Evolutionary conservation across 2,797 vertebrate genomes (phyloP).

Genomic region (Ficedula albicollis): DNA sequence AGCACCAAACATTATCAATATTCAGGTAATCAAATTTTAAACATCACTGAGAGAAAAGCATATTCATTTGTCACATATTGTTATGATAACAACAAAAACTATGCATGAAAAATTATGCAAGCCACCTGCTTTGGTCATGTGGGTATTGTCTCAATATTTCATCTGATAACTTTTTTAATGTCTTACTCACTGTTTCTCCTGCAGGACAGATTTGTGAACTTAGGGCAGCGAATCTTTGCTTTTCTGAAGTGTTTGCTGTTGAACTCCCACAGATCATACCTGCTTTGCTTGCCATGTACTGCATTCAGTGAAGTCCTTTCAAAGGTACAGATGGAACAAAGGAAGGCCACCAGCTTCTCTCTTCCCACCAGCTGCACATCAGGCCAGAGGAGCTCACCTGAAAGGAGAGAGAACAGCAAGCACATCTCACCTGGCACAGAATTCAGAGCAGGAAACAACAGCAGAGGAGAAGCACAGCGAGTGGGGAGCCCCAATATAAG

Average conservation of each 20-base stretch:
- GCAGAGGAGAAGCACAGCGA: not conserved
- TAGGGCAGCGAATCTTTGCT: not conserved
- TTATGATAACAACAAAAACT: not conserved
- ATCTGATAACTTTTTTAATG: not conserved
- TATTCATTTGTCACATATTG: not conserved
- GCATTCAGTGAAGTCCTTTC: not conserved
- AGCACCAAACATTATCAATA: not conserved
- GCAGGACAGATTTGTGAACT: not conserved
- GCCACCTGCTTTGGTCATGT: not conserved
- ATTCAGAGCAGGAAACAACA: not conserved
- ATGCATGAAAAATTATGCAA: not conserved
- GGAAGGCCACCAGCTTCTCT: not conserved
- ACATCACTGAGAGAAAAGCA: not conserved
- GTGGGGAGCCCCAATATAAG: accelerated
- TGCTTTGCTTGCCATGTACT: accelerated
- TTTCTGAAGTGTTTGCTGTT: not conserved
- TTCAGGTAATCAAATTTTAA: conserved; percentile 25
- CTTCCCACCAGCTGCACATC: not conserved
- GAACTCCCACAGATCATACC: not conserved
- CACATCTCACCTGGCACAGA: conserved; percentile 5
- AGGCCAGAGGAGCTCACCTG: not conserved
- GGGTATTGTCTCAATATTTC: not conserved
- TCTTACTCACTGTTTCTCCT: not conserved
- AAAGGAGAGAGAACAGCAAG: not conserved
- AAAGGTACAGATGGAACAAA: not conserved